Base-by-base conservation (phyloP, 2,888 invertebrate species). In the Eretmocerus hayati region DNA sequence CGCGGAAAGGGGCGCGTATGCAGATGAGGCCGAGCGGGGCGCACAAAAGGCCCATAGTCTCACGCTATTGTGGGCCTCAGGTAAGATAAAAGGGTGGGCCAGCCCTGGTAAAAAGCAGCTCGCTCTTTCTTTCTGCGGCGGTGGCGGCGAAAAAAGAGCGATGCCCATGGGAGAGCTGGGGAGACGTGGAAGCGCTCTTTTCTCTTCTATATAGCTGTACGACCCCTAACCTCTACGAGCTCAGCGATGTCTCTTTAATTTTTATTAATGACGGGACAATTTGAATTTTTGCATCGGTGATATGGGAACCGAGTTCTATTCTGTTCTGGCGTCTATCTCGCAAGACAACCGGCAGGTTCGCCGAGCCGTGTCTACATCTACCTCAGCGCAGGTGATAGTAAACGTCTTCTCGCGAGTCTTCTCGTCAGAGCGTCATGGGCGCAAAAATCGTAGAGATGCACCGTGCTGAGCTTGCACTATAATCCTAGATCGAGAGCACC, bases 241-340 rank as follows among this genome's bases (percentile, higher is more conserved):
- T 58, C 58, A 58, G 59, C 66, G 69, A 69, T 70, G 70, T 70
- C 70, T 70, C 70, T 70, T 70, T 70, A 70, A 70, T 70, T 70
- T 70, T 70, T 70, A 70, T 70, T 70, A 70, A 70, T 70, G 70
- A 70, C 68, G 49, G 48, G 52, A 52, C 60, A 64, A 70, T 70
- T 69, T 70, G 67, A 70, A 70, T 70, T 69, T 70, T 62, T 69
- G 70, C 67, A 70, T 70, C 61, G 57, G 61, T 69, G 70, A 70
- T 70, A 70, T 70, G 70, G 70, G 70, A 70, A 70, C 67, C 50
- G 37, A n/a, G n/a, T n/a, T n/a, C n/a, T n/a, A n/a, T n/a, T n/a
- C n/a, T n/a, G n/a, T n/a, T n/a, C n/a, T n/a, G n/a, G n/a, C n/a
- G n/a, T n/a, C n/a, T n/a, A n/a, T n/a, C n/a, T n/a, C n/a, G n/a